Conservation (phyloP, 2,888 invertebrate species). For the Xestoiulus laeticollis region DNA sequence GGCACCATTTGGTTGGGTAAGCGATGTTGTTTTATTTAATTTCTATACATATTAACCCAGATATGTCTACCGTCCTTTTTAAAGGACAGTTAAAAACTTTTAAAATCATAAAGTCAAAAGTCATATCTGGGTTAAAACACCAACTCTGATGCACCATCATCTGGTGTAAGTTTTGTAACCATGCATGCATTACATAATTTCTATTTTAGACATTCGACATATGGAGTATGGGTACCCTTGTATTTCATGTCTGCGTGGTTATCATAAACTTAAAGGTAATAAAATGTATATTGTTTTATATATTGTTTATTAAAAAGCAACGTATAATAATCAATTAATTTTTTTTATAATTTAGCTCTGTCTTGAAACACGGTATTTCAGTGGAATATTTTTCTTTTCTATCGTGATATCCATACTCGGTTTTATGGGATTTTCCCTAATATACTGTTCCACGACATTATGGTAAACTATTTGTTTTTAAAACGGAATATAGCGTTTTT, state of each 20-base stretch:
- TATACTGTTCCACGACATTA: slow-evolving; percentile 61
- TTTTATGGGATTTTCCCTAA: slow-evolving; percentile 69
- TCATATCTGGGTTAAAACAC: too few species aligned
- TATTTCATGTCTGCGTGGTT: slow-evolving; percentile 70
- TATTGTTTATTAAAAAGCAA: too few species aligned
- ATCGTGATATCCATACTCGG: slow-evolving; percentile 69
- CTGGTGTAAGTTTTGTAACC: too few species aligned
- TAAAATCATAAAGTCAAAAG: too few species aligned
- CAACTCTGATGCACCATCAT: too few species aligned
- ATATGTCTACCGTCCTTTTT: too few species aligned
- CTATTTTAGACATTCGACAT: slow-evolving; percentile 48
- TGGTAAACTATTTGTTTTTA: slow-evolving; percentile 40
- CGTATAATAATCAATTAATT: neutral
- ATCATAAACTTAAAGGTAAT: slow-evolving; percentile 70
- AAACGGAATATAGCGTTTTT: neutral
- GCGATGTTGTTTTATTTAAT: neutral
- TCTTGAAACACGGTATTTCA: slow-evolving; percentile 72
- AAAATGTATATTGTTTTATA: neutral
- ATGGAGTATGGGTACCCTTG: slow-evolving; percentile 70
- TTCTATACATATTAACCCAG: neutral
- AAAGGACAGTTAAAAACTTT: too few species aligned
- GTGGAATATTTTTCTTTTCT: slow-evolving; percentile 67
- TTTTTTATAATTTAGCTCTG: slow-evolving; percentile 64
- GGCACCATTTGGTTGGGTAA: slow-evolving; percentile 35
- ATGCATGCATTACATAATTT: neutral